Evolutionary conservation across 1,140 invertebrate species (phyloP), one percentile per base, ranked within the genome.

Genomic region (Melipona quadrifasciata): DNA sequence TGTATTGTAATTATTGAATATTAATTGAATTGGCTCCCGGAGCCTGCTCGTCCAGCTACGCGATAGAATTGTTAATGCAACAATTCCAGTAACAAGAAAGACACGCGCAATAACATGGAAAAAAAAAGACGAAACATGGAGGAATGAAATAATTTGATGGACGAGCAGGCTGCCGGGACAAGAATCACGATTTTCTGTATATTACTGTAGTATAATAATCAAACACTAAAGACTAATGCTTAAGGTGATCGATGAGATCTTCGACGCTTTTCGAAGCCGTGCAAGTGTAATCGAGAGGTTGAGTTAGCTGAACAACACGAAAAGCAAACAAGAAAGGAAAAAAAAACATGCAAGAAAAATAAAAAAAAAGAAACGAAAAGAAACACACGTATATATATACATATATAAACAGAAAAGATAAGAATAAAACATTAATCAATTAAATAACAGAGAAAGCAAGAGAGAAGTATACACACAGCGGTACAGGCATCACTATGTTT

Each of bases 181-280:
- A 21, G 57, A 90, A 77, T 80, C 90, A 90, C 90, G 80, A 78
- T 90, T 93, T 93, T 92, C 91, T 94, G 93, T 94, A 93, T 93
- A 94, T 93, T 94, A 92, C 83, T 93, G 92, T 94, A 94, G 93
- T 92, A 92, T 93, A 92, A 88, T 93, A 94, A 94, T 94, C 93
- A 93, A 94, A 94, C 90, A 94, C 93, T 93, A 94, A 94, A 94
- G 93, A 94, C 93, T 94, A 94, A 93, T 93, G 91, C 93, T 93
- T 94, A 93, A 93, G 92, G 90, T 93, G 91, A 94, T 92, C 90
- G 88, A 92, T 83, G 80, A 92, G 82, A 91, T 87, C 91, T 91
- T 90, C 89, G 90, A 89, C 86, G 87, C 89, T 92, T 88, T 91
- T 92, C 90, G 90, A 92, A 91, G 84, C 89, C 89, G 87, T 84